These are phyloP conservation scores for Scolopax mira DNA, from an alignment of 2,113 vertebrate species.

Conservation along the genomic window DNA sequence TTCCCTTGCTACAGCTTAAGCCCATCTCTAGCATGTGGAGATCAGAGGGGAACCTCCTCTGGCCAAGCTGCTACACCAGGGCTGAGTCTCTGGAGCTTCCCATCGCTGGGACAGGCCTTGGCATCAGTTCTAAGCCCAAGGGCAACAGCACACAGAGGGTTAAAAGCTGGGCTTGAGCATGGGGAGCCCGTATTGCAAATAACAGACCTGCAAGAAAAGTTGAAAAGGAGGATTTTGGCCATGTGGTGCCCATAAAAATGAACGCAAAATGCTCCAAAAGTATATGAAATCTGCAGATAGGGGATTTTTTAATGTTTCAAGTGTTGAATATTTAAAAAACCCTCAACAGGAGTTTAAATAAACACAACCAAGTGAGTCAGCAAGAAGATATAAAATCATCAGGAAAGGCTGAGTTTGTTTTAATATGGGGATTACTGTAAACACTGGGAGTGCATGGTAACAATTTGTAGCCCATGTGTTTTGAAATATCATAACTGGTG, in stretches of 20 bases:
- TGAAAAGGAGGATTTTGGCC: neutral
- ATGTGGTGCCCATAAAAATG: neutral
- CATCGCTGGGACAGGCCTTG: fast-evolving
- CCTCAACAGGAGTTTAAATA: conserved; percentile 52
- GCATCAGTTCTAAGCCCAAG: neutral
- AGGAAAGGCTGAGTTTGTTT: conserved; percentile 70
- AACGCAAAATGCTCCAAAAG: neutral
- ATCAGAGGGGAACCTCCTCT: neutral
- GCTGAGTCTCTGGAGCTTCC: neutral
- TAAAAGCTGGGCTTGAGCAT: neutral
- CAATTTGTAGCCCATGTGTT: conserved; percentile 67
- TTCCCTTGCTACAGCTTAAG: neutral
- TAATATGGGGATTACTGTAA: conserved; percentile 59
- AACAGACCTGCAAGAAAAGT: neutral
- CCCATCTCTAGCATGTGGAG: neutral
- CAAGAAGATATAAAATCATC: conserved; percentile 61
- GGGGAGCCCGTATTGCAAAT: neutral
- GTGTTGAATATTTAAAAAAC: neutral
- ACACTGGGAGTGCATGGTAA: conserved; percentile 73
- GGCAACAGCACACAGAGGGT: neutral
- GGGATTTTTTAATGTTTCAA: neutral
- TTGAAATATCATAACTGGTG: conserved; percentile 69
- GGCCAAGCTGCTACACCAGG: neutral
- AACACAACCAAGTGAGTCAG: conserved; percentile 37
- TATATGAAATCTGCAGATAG: neutral